phyloP scores from a whole-genome alignment of 2,113 vertebrate genomes.

The Entelurus aequoreus region DNA sequence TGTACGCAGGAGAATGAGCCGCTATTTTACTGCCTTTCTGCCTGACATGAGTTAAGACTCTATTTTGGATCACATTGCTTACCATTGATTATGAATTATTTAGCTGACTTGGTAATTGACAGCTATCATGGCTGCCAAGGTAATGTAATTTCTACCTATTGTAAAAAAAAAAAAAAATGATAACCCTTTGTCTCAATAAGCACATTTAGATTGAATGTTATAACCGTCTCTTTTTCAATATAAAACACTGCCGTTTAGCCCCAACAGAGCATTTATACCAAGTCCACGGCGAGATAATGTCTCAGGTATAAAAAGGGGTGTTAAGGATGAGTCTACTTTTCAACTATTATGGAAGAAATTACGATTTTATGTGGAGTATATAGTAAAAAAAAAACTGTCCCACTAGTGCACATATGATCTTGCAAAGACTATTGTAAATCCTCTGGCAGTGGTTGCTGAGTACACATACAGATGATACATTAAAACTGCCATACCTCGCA shows the following conservation, averaged over 20 bases:
- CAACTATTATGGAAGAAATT: conserved; percentile 17
- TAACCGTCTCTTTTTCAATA: conserved; percentile 30
- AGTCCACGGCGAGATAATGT: conserved; percentile 26
- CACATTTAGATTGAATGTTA: conserved; percentile 17
- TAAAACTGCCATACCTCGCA: conserved; percentile 76
- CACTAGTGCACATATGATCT: conserved; percentile 42
- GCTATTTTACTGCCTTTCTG: conserved; percentile 76
- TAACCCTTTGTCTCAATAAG: background rate
- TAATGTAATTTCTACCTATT: background rate
- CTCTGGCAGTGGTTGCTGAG: conserved; percentile 58
- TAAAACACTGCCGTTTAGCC: conserved; percentile 23
- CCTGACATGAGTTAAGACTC: conserved; percentile 75
- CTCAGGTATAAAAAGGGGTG: conserved; percentile 31
- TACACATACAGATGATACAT: conserved; percentile 73
- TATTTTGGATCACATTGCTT: conserved; percentile 74
- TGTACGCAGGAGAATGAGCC: conserved; percentile 66
- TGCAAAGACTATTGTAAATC: conserved; percentile 54
- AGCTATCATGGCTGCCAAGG: conserved; percentile 40
- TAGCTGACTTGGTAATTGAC: conserved; percentile 65
- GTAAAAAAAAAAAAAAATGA: conserved; percentile 1
- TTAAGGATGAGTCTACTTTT: conserved; percentile 21
- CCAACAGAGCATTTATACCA: conserved; percentile 39
- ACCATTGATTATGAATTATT: conserved; percentile 76
- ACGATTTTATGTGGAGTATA: conserved; percentile 40
- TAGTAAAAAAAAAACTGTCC: conserved; percentile 31